Base-by-base conservation (phyloP, 2,888 invertebrate species). In the Agrochola lota region DNA sequence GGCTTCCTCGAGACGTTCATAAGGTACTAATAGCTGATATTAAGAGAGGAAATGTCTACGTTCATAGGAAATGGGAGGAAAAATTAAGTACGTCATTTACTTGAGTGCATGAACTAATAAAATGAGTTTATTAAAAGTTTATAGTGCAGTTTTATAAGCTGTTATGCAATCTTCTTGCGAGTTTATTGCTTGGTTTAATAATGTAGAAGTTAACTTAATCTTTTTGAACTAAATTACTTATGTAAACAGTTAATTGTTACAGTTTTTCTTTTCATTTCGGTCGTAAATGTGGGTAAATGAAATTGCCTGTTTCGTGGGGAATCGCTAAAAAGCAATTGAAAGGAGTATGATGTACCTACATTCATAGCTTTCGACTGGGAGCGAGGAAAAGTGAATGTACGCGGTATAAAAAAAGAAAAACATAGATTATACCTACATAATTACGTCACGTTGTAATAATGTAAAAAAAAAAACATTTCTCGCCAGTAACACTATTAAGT, bases 1-100 rank as follows among this genome's bases (percentile, higher is more conserved):
- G 85, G 67, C 60, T 71, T 81, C 66, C 40, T 62, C 30, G 7
- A 70, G 66, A 67, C 68, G 62, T 71, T 79, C 77, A 72, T 82
- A 77, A 78, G 67, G 64, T 69, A n/a, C 70, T 80, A 64, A 77
- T 74, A 60, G 52, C 46, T 35, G 46, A 74, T 78, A 82, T 82
- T 85, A 78, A 76, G 57, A 78, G 40, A 46, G 43, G 57, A 67
- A 70, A 62, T 23, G 71, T 74, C 52, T 43, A 11, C 26, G 62
- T 26, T 68, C 15, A 20, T 2, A 30, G 52, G 20, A 72, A 60
- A 60, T 63, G 57, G 15, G 55, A 49, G 43, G n/a, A 69, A 67
- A 70, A 68, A 76, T 74, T 55, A 71, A 73, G 60, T 74, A 26
- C 5, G 60, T 76, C 46, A 30, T 52, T 84, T 40, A 74, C 69